Evolutionary conservation across 1,140 invertebrate genomes (phyloP).

Genomic region (Listronotus oregonensis): DNA sequence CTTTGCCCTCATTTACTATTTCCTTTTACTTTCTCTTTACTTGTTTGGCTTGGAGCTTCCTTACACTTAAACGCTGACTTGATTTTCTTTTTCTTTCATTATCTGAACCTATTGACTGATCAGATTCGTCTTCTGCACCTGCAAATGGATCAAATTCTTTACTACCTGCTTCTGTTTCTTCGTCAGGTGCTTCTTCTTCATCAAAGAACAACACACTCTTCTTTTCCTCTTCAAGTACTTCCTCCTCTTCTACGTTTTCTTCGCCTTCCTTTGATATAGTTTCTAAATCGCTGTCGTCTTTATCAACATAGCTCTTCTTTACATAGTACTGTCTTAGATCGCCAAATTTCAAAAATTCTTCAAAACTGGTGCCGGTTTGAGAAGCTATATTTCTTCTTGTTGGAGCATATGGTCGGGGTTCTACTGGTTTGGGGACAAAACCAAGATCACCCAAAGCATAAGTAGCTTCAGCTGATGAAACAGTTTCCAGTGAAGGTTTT

Average conservation of each 20-base stretch:
- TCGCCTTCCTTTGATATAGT: conserved; percentile 19
- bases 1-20: no score
- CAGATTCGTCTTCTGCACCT: conserved; percentile 16
- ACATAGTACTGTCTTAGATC: not conserved
- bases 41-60: no score
- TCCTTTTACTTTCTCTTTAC: no score
- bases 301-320: conserved; percentile 20
- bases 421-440: conserved; percentile 50
- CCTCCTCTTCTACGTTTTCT: conserved; percentile 24
- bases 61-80: no score
- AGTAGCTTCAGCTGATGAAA: conserved; percentile 41
- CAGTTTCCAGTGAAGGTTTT: conserved; percentile 45
- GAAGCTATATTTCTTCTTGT: conserved; percentile 39
- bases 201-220: conserved; percentile 48
- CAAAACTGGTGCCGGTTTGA: conserved; percentile 48
- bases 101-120: conserved; percentile 1
- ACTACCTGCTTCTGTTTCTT: conserved; percentile 49
- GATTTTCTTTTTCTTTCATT: not conserved
- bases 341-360: conserved; percentile 40
- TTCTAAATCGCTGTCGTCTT: conserved; percentile 10
- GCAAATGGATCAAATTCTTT: conserved; percentile 45
- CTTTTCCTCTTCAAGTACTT: conserved; percentile 35
- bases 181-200: conserved; percentile 46
- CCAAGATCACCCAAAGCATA: conserved; percentile 51
- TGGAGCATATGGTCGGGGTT: conserved; percentile 39